phyloP scores from a whole-genome alignment of 2,113 vertebrate species.

The Mobula hypostoma region DNA sequence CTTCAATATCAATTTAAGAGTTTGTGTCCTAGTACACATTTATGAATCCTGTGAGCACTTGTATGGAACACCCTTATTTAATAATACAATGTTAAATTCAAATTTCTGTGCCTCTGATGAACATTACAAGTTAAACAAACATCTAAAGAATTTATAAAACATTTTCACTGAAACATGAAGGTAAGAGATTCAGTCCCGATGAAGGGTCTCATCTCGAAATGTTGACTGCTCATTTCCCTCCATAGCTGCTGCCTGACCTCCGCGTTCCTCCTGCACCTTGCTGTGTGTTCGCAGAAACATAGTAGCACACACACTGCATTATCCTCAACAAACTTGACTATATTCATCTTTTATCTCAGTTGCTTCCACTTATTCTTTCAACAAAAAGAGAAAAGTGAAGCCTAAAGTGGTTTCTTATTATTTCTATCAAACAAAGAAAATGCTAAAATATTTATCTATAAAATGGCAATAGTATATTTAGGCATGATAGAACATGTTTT shows the following conservation, averaged over 20 bases:
- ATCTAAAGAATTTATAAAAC: not conserved
- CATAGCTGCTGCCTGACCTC: no score
- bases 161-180: not conserved
- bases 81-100: not conserved
- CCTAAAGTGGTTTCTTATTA: not conserved
- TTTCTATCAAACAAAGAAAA: not conserved
- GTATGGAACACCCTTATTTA: not conserved
- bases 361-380: not conserved
- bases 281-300: not conserved
- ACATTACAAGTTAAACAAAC: not conserved
- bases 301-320: not conserved
- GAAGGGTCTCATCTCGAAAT: no score
- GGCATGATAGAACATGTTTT: not conserved
- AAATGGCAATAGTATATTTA: not conserved
- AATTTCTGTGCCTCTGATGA: not conserved
- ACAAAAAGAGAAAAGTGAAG: not conserved
- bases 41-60: not conserved
- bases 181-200: no score
- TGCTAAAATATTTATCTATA: not conserved
- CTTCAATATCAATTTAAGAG: not conserved
- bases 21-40: not conserved
- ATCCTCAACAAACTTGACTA: not conserved
- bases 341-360: not conserved
- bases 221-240: no score
- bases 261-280: no score